phyloP scores from a whole-genome alignment of 1,140 invertebrate species.

The Euwallacea similis region DNA sequence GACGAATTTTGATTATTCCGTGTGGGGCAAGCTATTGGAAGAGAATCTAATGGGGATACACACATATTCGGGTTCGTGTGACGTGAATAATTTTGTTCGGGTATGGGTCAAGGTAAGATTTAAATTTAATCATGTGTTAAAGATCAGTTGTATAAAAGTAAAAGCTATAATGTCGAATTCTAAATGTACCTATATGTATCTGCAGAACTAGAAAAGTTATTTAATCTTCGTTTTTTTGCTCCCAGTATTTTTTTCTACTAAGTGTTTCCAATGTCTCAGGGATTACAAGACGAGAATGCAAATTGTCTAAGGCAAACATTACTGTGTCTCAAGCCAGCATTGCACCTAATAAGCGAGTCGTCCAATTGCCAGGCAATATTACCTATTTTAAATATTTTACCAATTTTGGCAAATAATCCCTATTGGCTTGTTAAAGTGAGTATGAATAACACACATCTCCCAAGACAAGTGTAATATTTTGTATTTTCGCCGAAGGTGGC shows the following conservation, averaged over 20 bases:
- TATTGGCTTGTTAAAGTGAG: conserved; percentile 86
- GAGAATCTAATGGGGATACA: conserved; percentile 1
- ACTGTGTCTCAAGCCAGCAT: conserved; percentile 60
- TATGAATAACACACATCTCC: background rate
- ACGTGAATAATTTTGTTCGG: conserved; percentile 30
- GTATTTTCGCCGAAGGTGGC: conserved; percentile 54
- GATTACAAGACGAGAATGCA: conserved; percentile 69
- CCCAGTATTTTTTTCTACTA: too few relatives aligned
- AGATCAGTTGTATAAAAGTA: too few relatives aligned
- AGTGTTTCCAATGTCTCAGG: conserved; percentile 54
- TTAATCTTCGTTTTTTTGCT: too few relatives aligned
- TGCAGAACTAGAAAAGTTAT: too few relatives aligned
- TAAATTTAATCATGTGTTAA: too few relatives aligned
- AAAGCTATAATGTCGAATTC: too few relatives aligned
- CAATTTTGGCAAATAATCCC: conserved; percentile 68
- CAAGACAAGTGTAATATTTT: background rate
- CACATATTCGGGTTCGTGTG: background rate
- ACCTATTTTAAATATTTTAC: conserved; percentile 64
- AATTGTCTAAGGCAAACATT: conserved; percentile 69
- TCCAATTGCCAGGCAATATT: conserved; percentile 56
- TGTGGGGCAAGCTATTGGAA: conserved; percentile 55
- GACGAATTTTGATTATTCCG: conserved; percentile 60
- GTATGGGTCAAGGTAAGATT: conserved; percentile 38
- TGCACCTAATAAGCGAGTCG: conserved; percentile 65
- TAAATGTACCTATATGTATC: too few relatives aligned